Conservation (phyloP, 2,888 invertebrate genomes). For the Xanthia togata region DNA sequence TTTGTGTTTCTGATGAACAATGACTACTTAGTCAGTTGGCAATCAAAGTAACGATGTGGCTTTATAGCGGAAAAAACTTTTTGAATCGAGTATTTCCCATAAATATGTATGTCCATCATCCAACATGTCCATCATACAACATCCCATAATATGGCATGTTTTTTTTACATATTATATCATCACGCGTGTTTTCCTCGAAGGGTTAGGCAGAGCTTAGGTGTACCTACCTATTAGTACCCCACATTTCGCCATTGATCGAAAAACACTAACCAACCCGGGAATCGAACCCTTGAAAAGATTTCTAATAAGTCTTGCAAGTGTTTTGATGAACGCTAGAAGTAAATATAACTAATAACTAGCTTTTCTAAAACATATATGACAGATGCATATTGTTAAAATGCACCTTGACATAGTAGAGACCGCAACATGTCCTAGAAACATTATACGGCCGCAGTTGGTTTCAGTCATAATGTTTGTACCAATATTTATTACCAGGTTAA, state of each 20-base stretch:
- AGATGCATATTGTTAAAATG: constrained; percentile 45
- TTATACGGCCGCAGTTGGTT: constrained; percentile 69
- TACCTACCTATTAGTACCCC: not conserved
- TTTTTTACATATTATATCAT: not conserved
- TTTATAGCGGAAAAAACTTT: not conserved
- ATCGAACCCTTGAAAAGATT: not conserved
- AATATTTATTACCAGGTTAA: constrained; percentile 45
- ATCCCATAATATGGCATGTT: too few relatives aligned
- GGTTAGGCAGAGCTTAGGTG: not conserved
- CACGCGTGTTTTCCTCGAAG: too few relatives aligned
- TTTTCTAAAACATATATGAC: constrained; percentile 20
- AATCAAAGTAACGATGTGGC: not conserved
- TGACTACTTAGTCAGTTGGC: not conserved
- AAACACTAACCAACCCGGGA: too few relatives aligned
- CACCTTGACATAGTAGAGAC: constrained; percentile 81
- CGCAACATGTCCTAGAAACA: constrained; percentile 81
- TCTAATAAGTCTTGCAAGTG: not conserved
- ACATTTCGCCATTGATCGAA: too few relatives aligned
- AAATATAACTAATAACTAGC: not conserved
- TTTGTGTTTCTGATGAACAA: not conserved
- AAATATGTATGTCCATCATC: too few relatives aligned
- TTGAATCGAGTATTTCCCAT: too few relatives aligned
- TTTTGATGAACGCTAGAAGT: not conserved
- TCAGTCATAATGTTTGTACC: constrained; percentile 49
- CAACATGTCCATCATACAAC: too few relatives aligned